Base-by-base conservation (phyloP, 2,888 invertebrate species). In the Stratiomys singularior region DNA sequence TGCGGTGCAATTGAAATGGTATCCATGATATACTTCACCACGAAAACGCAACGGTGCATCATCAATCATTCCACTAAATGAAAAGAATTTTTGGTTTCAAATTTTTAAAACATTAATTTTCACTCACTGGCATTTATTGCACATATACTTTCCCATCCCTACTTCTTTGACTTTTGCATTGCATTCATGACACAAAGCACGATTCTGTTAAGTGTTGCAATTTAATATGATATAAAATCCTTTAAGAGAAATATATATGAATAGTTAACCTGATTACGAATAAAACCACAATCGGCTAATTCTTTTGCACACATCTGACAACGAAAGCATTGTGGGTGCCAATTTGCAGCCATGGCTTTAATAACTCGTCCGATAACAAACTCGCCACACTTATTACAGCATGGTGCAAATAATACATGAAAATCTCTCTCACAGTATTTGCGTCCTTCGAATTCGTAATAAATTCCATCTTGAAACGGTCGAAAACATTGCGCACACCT, bases 351-450 rank as follows among this genome's bases (percentile, higher is more conserved):
- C 97, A 99, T 98, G 0, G 99, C 99, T 87, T 99, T 99, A 85
- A 99, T 99, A 64, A 99, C 99, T 78, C 99, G 93, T 0, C 99
- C 99, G 85, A 99, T 97, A 79, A 99, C 96, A 86, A 99, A 99
- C 87, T 98, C 97, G 27, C 92, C 92, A 82, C 93, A 94, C 90
- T 92, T 91, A 88, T 94, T 93, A 87, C 96, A 96, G 88, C 97
- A 94, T 71, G 99, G 95, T 71, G 97, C 95, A 89, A 97, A 98
- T 7, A 98, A 89, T 25, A 98, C 98, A 88, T 99, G 98, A 86
- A 99, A 99, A 88, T 99, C 99, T 85, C 97, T 96, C 88, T 99
- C 98, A 85, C 99, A 99, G 87, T 99, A 99, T 88, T 99, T 99
- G 81, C 99, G 91, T 0, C 98, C 98, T 87, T 99, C 99, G 87